Conservation (phyloP, 1,140 invertebrate genomes). For the Caenorhabditis latens region DNA sequence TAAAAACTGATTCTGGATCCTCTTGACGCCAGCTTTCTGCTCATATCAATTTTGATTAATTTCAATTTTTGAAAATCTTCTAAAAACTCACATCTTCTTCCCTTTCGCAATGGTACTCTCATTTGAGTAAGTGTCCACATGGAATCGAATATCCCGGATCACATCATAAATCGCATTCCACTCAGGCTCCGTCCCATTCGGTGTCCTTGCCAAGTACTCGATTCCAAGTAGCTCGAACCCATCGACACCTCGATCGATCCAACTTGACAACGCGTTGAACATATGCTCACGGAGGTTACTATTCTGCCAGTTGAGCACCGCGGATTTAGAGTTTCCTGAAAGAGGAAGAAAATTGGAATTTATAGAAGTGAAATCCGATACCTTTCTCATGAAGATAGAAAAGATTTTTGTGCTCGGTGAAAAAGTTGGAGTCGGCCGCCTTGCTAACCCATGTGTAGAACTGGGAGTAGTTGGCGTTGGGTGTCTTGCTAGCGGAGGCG, state of each 20-base stretch:
- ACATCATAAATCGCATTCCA: constrained; percentile 64
- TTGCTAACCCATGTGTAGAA: constrained; percentile 58
- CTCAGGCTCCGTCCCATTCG: constrained; percentile 66
- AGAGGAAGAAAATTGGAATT: neutral
- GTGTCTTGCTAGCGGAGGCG: constrained; percentile 53
- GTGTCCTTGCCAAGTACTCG: constrained; percentile 66
- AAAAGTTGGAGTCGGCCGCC: constrained; percentile 49
- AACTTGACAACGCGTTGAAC: constrained; percentile 62
- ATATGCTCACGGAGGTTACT: constrained; percentile 59
- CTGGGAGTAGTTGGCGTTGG: constrained; percentile 62
- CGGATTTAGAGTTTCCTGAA: constrained; percentile 49
- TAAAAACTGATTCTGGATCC: neutral
- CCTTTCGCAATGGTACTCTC: constrained; percentile 47
- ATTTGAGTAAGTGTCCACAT: constrained; percentile 63
- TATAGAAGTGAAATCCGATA: neutral
- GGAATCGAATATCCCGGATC: constrained; percentile 64
- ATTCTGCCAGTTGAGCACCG: constrained; percentile 65
- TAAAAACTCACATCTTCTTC: constrained; percentile 44
- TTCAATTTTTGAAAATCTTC: neutral
- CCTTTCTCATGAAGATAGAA: constrained; percentile 60
- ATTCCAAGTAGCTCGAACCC: constrained; percentile 66
- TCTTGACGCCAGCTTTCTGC: neutral
- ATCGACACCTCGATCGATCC: constrained; percentile 67
- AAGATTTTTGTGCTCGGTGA: constrained; percentile 58
- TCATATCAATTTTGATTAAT: too few species aligned